These are phyloP conservation scores for Strigops habroptila DNA, from an alignment of 2,113 vertebrate genomes.

Conservation along the genomic window DNA sequence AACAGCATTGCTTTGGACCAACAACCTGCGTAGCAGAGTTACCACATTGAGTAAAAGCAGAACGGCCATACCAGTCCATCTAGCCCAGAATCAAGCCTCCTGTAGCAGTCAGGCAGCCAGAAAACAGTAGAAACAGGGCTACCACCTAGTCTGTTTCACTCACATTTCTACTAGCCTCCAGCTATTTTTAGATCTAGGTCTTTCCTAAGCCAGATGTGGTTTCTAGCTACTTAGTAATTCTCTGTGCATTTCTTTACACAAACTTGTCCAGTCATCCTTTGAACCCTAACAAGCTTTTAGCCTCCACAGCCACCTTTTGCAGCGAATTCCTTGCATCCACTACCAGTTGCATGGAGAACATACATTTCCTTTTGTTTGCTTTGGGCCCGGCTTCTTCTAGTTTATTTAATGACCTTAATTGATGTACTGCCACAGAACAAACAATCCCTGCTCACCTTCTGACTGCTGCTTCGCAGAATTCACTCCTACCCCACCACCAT, in stretches of 20 bases:
- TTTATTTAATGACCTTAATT: not conserved
- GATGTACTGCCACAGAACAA: not conserved
- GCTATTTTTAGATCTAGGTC: constrained; percentile 51
- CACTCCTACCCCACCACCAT: not conserved
- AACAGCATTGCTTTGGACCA: not conserved
- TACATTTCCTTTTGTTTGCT: not conserved
- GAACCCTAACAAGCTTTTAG: constrained; percentile 20
- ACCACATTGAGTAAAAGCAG: not conserved
- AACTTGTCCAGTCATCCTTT: constrained; percentile 41
- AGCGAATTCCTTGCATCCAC: not conserved
- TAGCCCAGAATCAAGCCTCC: not conserved
- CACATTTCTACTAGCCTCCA: constrained; percentile 33
- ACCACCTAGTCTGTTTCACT: not conserved
- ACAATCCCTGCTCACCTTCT: not conserved
- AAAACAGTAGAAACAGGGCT: not conserved
- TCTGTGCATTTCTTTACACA: constrained; percentile 1
- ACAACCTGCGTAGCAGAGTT: not conserved
- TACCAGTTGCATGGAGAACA: not conserved
- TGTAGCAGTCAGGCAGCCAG: not conserved
- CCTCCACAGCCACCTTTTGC: not conserved
- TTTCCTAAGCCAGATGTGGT: constrained; percentile 40
- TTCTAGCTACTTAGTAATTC: constrained; percentile 21
- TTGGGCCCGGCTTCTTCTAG: not conserved
- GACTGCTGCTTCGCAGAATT: not conserved
- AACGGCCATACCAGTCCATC: not conserved